Conservation (phyloP, 2,113 vertebrate genomes). For the Megatriorchis doriae region DNA sequence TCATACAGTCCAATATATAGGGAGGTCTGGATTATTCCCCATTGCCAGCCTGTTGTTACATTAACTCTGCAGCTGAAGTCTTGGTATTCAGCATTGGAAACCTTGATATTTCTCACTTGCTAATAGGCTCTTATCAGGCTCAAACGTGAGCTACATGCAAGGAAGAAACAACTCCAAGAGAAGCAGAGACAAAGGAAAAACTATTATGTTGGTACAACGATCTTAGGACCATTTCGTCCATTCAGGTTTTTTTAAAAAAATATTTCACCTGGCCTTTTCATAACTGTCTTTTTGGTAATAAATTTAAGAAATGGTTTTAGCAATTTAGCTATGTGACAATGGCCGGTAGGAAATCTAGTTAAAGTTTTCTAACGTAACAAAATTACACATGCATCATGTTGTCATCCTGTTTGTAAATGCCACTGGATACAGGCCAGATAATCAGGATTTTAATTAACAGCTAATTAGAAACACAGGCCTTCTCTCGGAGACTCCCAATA, state of each 20-base stretch:
- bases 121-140: neutral
- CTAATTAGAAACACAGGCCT: neutral
- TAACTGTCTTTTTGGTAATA: neutral
- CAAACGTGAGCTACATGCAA: neutral
- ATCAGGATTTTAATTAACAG: conserved; percentile 14
- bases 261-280: neutral
- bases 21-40: neutral
- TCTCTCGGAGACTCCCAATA: neutral
- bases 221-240: neutral
- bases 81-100: neutral
- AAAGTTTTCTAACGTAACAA: neutral
- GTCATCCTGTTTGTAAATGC: neutral
- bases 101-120: neutral
- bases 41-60: neutral
- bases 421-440: neutral
- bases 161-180: neutral
- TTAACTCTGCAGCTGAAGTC: neutral
- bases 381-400: neutral
- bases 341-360: neutral
- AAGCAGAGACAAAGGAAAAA: neutral
- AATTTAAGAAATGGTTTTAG: neutral
- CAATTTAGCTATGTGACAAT: neutral
- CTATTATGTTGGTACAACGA: neutral
- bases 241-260: neutral
- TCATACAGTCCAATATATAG: neutral